phyloP scores from a whole-genome alignment of 2,797 vertebrate genomes.

The Nyctibius grandis region DNA sequence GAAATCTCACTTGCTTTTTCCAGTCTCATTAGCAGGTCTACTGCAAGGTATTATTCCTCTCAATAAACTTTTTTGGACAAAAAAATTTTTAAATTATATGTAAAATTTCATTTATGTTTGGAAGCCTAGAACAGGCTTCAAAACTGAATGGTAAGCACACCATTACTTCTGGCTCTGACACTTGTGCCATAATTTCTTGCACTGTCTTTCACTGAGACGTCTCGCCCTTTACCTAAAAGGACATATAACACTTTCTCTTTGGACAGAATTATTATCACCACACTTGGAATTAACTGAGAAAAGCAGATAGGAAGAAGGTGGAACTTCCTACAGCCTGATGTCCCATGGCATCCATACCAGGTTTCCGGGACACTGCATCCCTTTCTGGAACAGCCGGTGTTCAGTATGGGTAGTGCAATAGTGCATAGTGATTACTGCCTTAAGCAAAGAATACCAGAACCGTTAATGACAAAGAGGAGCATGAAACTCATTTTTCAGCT shows the following conservation, averaged over 20 bases:
- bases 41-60: not conserved
- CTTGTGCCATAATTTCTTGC: not conserved
- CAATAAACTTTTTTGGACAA: not conserved
- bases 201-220: rapidly evolving
- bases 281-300: not conserved
- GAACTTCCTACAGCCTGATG: not conserved
- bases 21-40: not conserved
- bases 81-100: not conserved
- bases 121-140: not conserved
- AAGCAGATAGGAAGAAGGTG: not conserved
- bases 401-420: rapidly evolving
- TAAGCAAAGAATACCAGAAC: not conserved
- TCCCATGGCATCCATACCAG: rapidly evolving
- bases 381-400: rapidly evolving
- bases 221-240: not conserved
- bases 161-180: rapidly evolving
- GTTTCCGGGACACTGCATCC: not conserved
- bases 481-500: not conserved
- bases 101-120: not conserved
- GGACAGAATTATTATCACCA: not conserved
- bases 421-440: not conserved
- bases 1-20: not conserved
- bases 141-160: not conserved
- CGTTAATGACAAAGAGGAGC: not conserved
- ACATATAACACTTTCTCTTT: rapidly evolving